These are phyloP conservation scores for Periophthalmus modestus DNA, from an alignment of 2,113 vertebrate genomes.

Conservation along the genomic window DNA sequence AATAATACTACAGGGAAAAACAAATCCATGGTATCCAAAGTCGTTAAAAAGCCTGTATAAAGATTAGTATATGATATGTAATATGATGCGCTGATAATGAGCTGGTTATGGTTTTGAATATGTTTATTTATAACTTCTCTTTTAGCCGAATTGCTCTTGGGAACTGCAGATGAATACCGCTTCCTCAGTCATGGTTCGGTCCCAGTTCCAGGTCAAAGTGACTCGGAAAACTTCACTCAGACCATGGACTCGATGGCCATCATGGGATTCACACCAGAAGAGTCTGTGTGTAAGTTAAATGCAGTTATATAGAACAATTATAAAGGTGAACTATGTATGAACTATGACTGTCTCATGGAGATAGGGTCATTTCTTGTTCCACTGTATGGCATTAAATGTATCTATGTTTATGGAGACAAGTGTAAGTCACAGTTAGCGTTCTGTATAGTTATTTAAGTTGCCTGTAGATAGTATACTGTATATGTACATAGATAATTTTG, in stretches of 20 bases:
- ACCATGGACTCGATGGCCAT: slow-evolving; percentile 90
- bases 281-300: slow-evolving; percentile 80
- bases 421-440: no score
- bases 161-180: slow-evolving; percentile 82
- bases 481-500: no score
- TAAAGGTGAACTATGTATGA: no score
- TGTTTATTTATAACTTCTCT: neutral
- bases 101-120: neutral
- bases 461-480: no score
- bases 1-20: neutral
- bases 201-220: slow-evolving; percentile 83
- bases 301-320: no score
- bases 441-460: no score
- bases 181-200: slow-evolving; percentile 85
- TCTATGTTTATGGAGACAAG: no score
- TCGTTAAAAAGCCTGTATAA: no score
- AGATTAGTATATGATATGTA: neutral
- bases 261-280: slow-evolving; percentile 87
- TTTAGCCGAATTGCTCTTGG: slow-evolving; percentile 84
- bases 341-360: no score
- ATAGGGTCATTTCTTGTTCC: no score
- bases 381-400: no score
- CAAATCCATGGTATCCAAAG: no score
- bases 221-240: slow-evolving; percentile 88
- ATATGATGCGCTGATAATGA: neutral